A percentile compares a stretch with the other conserved stretches of the same genome.
phyloP scores from a whole-genome alignment of 2,797 vertebrate species.

The Myotis pilosus region DNA sequence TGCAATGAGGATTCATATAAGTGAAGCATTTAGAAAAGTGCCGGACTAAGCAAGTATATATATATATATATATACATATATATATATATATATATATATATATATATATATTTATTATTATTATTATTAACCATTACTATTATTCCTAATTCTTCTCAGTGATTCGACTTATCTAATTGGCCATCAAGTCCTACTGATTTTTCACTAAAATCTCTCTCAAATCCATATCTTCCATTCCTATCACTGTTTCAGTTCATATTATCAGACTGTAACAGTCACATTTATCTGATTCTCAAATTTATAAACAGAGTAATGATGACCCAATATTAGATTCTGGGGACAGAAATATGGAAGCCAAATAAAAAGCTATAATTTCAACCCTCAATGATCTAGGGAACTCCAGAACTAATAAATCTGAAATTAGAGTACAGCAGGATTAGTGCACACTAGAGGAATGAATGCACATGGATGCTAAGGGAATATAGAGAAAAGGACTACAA shows the following conservation, averaged over 20 bases:
- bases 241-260: background rate
- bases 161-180: conserved; percentile 1
- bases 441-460: background rate
- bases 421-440: background rate
- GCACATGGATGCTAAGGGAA: background rate
- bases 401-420: conserved; percentile 25
- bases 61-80: background rate
- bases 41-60: background rate
- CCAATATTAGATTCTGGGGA: background rate
- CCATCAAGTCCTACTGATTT: background rate
- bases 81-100: background rate
- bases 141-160: conserved; percentile 16
- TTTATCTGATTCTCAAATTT: conserved; percentile 10
- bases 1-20: background rate
- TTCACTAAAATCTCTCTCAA: conserved; percentile 14
- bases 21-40: conserved; percentile 18
- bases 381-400: background rate
- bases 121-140: background rate
- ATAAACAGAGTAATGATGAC: background rate
- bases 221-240: background rate
- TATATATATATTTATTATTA: background rate
- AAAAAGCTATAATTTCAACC: conserved; percentile 15
- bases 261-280: background rate
- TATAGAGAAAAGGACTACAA: background rate
- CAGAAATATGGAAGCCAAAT: background rate